Evolutionary conservation across 2,888 invertebrate genomes (phyloP).

Genomic region (Omphaloscelis lunosa): DNA sequence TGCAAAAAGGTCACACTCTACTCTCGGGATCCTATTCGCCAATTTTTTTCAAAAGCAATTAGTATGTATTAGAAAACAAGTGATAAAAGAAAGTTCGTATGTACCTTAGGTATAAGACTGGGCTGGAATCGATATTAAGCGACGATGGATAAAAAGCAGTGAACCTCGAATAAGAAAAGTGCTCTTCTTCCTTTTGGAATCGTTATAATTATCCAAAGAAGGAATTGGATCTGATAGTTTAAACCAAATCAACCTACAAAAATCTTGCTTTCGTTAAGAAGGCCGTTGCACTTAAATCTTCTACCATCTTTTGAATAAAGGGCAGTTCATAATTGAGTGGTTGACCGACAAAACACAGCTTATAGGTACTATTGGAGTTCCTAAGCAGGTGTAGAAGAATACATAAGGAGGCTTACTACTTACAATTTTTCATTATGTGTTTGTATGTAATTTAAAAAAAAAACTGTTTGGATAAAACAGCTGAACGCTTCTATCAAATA

Average conservation of each 20-base stretch:
- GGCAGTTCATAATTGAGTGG: not conserved
- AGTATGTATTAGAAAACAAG: conserved; percentile 26
- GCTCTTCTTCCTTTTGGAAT: not conserved
- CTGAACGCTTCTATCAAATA: not conserved
- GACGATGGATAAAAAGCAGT: not conserved
- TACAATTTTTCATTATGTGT: not conserved
- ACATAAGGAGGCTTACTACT: not conserved
- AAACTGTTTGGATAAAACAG: not conserved
- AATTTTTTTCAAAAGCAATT: conserved; percentile 38
- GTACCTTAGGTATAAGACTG: not conserved
- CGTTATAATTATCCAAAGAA: conserved; percentile 2
- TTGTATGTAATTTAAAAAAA: not conserved
- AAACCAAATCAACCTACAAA: not conserved
- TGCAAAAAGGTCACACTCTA: conserved; percentile 14
- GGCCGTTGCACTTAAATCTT: not conserved
- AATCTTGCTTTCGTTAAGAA: not conserved
- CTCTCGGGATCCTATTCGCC: conserved; percentile 15
- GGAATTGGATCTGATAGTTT: not conserved
- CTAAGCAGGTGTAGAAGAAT: not conserved
- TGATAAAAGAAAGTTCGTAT: conserved; percentile 28
- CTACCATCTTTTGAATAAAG: conserved; percentile 13
- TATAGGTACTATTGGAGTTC: not conserved
- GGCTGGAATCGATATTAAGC: conserved; percentile 13
- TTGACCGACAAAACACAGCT: not conserved
- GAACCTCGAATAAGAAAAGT: conserved; percentile 1